These are phyloP conservation scores for Dipodomys ordii DNA, from an alignment of 2,113 vertebrate genomes.

Conservation along the genomic window DNA sequence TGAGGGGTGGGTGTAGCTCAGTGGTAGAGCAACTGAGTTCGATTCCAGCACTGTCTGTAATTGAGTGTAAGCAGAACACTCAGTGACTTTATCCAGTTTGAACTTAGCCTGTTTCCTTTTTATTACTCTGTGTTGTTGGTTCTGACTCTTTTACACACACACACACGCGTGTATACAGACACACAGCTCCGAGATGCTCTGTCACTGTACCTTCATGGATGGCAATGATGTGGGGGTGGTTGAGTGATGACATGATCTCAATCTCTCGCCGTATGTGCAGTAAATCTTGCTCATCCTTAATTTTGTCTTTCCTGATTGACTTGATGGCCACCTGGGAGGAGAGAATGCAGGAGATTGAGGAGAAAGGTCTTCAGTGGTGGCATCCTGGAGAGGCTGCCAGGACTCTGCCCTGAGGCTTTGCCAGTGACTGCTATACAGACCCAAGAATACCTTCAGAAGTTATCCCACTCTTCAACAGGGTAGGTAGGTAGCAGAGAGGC, in stretches of 20 bases:
- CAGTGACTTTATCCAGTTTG: not conserved
- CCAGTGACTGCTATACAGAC: not conserved
- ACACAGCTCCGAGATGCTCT: not conserved
- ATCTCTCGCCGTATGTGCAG: slow-evolving; percentile 97
- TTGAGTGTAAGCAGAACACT: not conserved
- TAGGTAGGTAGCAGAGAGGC: not conserved
- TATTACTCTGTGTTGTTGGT: not conserved
- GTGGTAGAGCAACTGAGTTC: not conserved
- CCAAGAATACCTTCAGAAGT: not conserved
- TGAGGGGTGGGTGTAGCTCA: not conserved
- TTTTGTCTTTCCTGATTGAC: slow-evolving; percentile 96
- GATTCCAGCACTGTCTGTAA: not conserved
- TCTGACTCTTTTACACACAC: not conserved
- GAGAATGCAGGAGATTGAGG: slow-evolving; percentile 15
- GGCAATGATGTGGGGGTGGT: slow-evolving; percentile 96
- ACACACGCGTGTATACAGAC: not conserved
- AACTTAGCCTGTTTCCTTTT: not conserved
- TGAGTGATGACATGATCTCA: slow-evolving; percentile 98
- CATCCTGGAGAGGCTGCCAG: not conserved
- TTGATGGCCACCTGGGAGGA: slow-evolving; percentile 95
- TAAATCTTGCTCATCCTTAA: slow-evolving; percentile 97
- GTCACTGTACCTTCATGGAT: slow-evolving; percentile 95
- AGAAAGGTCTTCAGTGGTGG: not conserved
- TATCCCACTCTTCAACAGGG: not conserved
- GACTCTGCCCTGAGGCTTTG: not conserved